Percentiles rank a stretch among this genome's conserved stretches.
These are phyloP conservation scores for Oncorhynchus kisutch DNA, from an alignment of 2,113 vertebrate species.

Conservation along the genomic window DNA sequence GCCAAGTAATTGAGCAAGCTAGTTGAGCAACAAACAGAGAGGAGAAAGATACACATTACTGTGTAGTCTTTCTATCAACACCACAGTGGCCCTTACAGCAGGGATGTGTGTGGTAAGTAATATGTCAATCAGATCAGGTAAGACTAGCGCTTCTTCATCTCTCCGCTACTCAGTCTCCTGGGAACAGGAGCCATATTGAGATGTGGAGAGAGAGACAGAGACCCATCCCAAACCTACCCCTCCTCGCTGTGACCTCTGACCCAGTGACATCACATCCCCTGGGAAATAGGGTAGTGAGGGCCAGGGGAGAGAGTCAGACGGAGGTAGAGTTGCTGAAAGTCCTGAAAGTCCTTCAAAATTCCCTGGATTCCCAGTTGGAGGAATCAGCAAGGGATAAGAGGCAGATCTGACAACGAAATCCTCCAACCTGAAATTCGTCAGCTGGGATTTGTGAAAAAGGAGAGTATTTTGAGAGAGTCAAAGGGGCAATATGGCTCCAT, in stretches of 20 bases:
- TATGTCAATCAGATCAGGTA: not conserved
- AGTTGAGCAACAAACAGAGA: no score
- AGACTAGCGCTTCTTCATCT: not conserved
- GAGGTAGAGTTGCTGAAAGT: no score
- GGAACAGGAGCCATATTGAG: not conserved
- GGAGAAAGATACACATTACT: not conserved
- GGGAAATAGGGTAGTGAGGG: no score
- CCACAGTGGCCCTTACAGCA: not conserved
- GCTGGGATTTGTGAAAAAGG: not conserved
- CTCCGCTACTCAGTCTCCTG: not conserved
- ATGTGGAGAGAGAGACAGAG: not conserved
- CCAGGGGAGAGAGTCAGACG: no score
- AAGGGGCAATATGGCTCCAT: not conserved
- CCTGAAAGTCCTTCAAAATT: no score
- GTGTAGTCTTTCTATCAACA: not conserved
- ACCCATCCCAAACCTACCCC: not conserved
- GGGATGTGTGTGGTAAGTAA: not conserved
- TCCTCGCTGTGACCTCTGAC: not conserved
- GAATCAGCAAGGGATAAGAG: not conserved
- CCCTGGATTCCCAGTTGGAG: not conserved
- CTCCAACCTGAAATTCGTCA: no score
- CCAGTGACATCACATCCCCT: not conserved
- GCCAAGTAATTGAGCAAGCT: not conserved
- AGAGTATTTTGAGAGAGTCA: not conserved
- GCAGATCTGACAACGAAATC: not conserved